These are phyloP conservation scores for Arge pagana DNA, from an alignment of 2,888 invertebrate species.

Conservation along the genomic window DNA sequence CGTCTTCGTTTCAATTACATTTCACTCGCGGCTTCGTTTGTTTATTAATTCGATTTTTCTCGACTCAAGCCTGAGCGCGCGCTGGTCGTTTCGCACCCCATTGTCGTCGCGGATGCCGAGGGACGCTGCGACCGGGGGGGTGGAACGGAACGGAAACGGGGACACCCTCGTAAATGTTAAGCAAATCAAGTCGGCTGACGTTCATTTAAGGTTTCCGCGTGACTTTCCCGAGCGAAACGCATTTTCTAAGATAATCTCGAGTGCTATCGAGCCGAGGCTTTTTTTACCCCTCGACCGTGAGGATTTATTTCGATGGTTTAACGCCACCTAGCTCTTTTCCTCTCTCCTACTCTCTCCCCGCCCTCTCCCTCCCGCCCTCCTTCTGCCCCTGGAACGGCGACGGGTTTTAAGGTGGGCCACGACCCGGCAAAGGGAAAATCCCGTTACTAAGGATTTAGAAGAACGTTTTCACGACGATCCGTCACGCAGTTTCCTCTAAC, in stretches of 20 bases:
- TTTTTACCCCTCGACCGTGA: conserved; percentile 25
- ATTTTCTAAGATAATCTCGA: conserved; percentile 51
- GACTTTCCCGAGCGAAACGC: conserved; percentile 45
- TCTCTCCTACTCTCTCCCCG: too few species aligned
- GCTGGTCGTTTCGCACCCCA: conserved; percentile 13
- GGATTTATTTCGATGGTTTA: conserved; percentile 54
- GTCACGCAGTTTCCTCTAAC: too few species aligned
- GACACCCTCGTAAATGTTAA: conserved; percentile 19
- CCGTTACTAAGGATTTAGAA: too few species aligned
- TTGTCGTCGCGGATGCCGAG: conserved; percentile 4
- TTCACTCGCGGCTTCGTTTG: too few species aligned
- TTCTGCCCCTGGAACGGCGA: conserved; percentile 26
- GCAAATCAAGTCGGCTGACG: conserved; percentile 23
- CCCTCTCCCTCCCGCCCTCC: conserved; percentile 22
- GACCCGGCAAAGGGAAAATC: conserved; percentile 18
- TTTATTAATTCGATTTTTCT: too few species aligned
- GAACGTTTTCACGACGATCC: too few species aligned
- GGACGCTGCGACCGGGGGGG: too few species aligned
- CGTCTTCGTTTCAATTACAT: too few species aligned
- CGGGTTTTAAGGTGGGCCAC: conserved; percentile 31
- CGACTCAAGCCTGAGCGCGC: too few species aligned
- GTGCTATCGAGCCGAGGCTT: conserved; percentile 41
- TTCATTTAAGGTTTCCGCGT: conserved; percentile 20
- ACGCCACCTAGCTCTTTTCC: too few species aligned
- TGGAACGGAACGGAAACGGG: too few species aligned